Conservation (phyloP, 2,113 vertebrate genomes). For the Esox niger region DNA sequence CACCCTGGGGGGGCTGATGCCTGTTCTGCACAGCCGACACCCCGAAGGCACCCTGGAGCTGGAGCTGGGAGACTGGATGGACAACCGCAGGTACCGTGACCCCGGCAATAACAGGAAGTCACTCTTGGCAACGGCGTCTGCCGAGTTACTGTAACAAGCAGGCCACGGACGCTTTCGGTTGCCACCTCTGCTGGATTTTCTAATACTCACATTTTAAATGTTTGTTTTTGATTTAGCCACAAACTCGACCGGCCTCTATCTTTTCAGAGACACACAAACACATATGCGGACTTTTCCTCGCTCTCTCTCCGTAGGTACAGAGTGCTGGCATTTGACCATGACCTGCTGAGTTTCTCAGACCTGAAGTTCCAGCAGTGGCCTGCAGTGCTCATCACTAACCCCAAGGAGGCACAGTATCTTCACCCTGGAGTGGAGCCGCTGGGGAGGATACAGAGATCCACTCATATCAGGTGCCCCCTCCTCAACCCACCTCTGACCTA, state of each 20-base stretch:
- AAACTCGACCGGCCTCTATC: no score
- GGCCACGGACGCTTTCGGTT: neutral
- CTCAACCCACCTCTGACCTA: conserved; percentile 23
- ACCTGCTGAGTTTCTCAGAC: conserved; percentile 93
- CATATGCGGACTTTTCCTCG: neutral
- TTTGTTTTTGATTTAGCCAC: no score
- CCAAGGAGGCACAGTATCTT: conserved; percentile 88
- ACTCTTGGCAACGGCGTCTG: no score
- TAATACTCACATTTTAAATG: no score
- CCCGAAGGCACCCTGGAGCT: conserved; percentile 87
- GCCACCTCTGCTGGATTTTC: no score
- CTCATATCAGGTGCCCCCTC: conserved; percentile 86
- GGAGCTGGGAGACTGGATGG: conserved; percentile 96
- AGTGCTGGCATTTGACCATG: conserved; percentile 90
- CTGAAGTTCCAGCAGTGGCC: conserved; percentile 89
- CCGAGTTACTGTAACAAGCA: neutral
- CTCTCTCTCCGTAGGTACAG: conserved; percentile 77
- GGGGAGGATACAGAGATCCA: conserved; percentile 80
- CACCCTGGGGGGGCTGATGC: conserved; percentile 89
- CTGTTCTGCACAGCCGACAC: conserved; percentile 87
- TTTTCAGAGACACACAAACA: neutral
- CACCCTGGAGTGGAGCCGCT: conserved; percentile 85
- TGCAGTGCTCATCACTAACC: conserved; percentile 91
- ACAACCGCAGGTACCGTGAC: conserved; percentile 81
- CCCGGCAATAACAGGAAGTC: neutral